Base-by-base conservation (phyloP, 2,888 invertebrate species). In the Tetropium fuscum region DNA sequence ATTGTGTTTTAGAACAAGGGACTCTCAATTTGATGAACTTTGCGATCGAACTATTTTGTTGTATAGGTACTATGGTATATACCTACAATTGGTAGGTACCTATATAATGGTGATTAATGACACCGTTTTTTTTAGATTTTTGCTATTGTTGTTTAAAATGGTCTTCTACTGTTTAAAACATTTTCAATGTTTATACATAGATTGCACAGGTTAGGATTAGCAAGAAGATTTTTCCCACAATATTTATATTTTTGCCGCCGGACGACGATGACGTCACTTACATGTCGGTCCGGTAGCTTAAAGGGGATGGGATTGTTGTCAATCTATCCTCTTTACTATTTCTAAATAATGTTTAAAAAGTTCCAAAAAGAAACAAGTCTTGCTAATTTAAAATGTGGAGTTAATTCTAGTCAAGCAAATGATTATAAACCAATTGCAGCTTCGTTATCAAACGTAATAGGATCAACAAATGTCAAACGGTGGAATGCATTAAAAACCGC, bases 401-500 rank as follows among this genome's bases (percentile, higher is more conserved):
- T 61, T 19, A 49, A 48, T 10, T 38, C 11, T 48, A 38, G 27
- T 11, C 19, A 43, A 15, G 48, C 20, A 36, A 48, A 48, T 30
- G 30, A 41, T 13, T 7, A 19, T n/a, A 30, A 18, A 20, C 30
- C 16, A 20, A 10, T 13, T 13, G 48, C 40, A 40, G 30, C 10
- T 41, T 41, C 41, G 6, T 48, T 56, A 41, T 13, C 48, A 40
- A 43, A 56, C 71, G 84, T 86, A 68, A 85, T 87, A 64, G 87
- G 87, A 63, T 81, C 83, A 53, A 82, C 82, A 71, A 87, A 87
- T 74, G 84, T 86, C 66, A 84, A 84, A 72, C 84, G 83, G 71
- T 87, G 87, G 87, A 84, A 83, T 70, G 78, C 82, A 63, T 79
- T 84, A 71, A 83, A 84, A 72, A 78, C 79, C 41, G 78, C 82